Base-by-base conservation (phyloP, 2,888 invertebrate species). In the Ommatoiulus sabulosus region DNA sequence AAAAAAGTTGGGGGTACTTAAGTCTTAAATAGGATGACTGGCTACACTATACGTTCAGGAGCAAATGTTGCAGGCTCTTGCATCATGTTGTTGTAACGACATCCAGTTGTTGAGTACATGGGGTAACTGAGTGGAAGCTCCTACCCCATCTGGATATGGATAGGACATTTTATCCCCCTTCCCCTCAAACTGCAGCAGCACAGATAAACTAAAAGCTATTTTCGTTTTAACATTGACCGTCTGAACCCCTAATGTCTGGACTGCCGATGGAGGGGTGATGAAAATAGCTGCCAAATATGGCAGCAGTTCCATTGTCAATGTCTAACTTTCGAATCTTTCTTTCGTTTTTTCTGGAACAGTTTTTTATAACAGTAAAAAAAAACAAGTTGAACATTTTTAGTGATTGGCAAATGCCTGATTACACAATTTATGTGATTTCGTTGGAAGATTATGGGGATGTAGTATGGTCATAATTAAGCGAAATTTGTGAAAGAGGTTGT, bases 261-360 rank as follows among this genome's bases (percentile, higher is more conserved):
- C 80, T 80, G 3, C 35, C 3, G 35, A 80, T 10, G 8, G 80
- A 72, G 80, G 80, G 80, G 80, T 35, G 80, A 35, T 80, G 80
- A 80, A 80, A 80, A 80, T 80, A 80, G 80, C 35, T 35, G 12
- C 80, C 80, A 80, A 80, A 80, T 80, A 80, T 80, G 80, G 80
- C 80, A 24, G 80, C 35, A 80, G 80, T 80, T 80, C 80, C 80
- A 80, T 80, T 80, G 80, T 80, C 80, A 80, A 35, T 4, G 20
- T 10, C 35, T 35, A 7, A 52, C n/a, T 52, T 52, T 52, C 80
- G 2, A 72, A 72, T 6, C 72, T n/a, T 72, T 72, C 12, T 72
- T n/a, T 80, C 17, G 57, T n/a, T 17, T 57, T 57, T 57, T n/a
- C 57, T 57, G n/a, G n/a, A n/a, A n/a, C n/a, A n/a, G n/a, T n/a